phyloP scores from a whole-genome alignment of 2,888 invertebrate genomes.

The Lypha dubia region DNA sequence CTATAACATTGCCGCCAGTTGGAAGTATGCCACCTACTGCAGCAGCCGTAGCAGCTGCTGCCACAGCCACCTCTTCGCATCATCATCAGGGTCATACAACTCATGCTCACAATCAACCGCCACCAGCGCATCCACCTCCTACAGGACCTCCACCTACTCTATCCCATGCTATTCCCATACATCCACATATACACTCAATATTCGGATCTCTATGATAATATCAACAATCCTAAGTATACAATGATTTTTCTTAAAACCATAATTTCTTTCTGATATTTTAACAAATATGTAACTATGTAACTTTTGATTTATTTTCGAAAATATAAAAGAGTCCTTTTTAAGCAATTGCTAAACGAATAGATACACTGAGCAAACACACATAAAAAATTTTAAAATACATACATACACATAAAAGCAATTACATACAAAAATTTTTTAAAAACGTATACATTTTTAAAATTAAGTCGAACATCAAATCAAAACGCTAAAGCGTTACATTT shows the following conservation, averaged over 20 bases:
- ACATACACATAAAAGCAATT: slow-evolving; percentile 43
- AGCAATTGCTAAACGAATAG: slow-evolving; percentile 57
- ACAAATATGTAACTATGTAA: neutral
- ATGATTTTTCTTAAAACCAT: slow-evolving; percentile 56
- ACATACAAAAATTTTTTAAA: slow-evolving; percentile 36
- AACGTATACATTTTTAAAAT: slow-evolving; percentile 38
- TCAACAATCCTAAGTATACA: slow-evolving; percentile 77
- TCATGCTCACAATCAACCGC: slow-evolving; percentile 71
- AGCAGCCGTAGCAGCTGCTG: slow-evolving; percentile 77
- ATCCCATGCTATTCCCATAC: slow-evolving; percentile 82
- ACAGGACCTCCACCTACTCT: slow-evolving; percentile 79
- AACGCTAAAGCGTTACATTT: slow-evolving; percentile 29
- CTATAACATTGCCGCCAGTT: slow-evolving; percentile 81
- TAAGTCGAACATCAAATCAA: slow-evolving; percentile 23
- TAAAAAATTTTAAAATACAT: slow-evolving; percentile 2
- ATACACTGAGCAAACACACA: slow-evolving; percentile 27
- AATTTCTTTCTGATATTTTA: slow-evolving; percentile 26
- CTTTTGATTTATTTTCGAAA: slow-evolving; percentile 17
- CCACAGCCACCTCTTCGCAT: slow-evolving; percentile 74
- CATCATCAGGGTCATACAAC: slow-evolving; percentile 73
- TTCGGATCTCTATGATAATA: slow-evolving; percentile 84
- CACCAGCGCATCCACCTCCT: slow-evolving; percentile 73
- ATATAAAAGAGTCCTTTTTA: slow-evolving; percentile 45
- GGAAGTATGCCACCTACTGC: slow-evolving; percentile 77
- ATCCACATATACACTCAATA: slow-evolving; percentile 83